Conservation (phyloP, 2,888 invertebrate species). For the Cerceris rybyensis region DNA sequence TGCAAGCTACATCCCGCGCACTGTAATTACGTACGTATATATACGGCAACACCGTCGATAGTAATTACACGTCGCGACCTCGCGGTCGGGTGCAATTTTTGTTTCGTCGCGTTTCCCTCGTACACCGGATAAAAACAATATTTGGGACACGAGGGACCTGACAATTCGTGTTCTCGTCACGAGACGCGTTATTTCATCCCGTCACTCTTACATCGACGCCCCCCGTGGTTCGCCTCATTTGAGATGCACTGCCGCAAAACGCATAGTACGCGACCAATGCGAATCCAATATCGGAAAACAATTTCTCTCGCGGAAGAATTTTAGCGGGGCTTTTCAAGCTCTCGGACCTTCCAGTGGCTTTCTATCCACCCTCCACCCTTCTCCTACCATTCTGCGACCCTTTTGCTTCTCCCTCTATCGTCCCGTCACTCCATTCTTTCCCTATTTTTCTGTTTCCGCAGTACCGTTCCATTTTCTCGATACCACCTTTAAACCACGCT, state of each 20-base stretch:
- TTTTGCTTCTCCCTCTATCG: conserved; percentile 10
- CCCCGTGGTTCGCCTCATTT: conserved; percentile 65
- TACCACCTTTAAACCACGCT: conserved; percentile 65
- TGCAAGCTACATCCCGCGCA: conserved; percentile 38
- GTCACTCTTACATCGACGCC: conserved; percentile 45
- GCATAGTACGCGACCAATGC: conserved; percentile 70
- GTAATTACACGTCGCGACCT: conserved; percentile 58
- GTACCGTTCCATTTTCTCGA: conserved; percentile 63
- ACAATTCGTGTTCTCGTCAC: conserved; percentile 42
- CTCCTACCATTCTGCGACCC: conserved; percentile 17
- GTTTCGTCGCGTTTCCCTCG: conserved; percentile 3
- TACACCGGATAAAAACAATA: conserved; percentile 22
- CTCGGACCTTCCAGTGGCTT: conserved; percentile 60
- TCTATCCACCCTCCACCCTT: conserved; percentile 31
- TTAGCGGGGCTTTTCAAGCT: conserved; percentile 71
- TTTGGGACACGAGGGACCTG: conserved; percentile 23
- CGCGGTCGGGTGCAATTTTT: conserved; percentile 57
- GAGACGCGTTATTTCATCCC: conserved; percentile 48
- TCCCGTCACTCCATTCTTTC: conserved; percentile 38
- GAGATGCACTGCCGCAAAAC: conserved; percentile 74
- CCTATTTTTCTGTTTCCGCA: conserved; percentile 60
- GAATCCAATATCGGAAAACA: conserved; percentile 83
- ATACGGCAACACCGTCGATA: conserved; percentile 32
- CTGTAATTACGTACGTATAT: conserved; percentile 57
- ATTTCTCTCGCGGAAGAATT: conserved; percentile 81